phyloP scores from a whole-genome alignment of 2,797 vertebrate genomes.

The Xyrichtys novacula region DNA sequence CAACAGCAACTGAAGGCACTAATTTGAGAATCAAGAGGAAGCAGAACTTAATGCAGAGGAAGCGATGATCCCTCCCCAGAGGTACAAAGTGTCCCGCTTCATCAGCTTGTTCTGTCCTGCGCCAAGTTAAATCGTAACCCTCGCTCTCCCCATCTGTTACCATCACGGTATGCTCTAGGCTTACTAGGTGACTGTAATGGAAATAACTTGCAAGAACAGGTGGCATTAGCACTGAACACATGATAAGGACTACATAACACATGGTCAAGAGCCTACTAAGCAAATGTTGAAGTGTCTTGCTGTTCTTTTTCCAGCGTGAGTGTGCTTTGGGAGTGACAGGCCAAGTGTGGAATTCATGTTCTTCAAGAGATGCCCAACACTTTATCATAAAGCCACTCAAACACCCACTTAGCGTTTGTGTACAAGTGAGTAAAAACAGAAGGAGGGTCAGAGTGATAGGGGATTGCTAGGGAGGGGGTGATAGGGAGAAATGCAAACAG shows the following conservation, averaged over 20 bases:
- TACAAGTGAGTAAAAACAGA: slow-evolving; percentile 38
- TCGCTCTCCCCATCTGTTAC: slow-evolving; percentile 46
- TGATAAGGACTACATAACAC: slow-evolving; percentile 27
- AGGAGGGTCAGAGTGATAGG: slow-evolving; percentile 10
- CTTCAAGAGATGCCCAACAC: slow-evolving; percentile 48
- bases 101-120: slow-evolving; percentile 51
- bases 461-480: slow-evolving; percentile 5
- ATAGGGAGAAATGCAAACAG: slow-evolving; percentile 52
- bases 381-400: slow-evolving; percentile 52
- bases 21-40: slow-evolving; percentile 72
- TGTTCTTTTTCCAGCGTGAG: slow-evolving; percentile 16
- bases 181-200: slow-evolving; percentile 48
- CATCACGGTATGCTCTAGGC: slow-evolving; percentile 41
- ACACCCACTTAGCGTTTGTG: slow-evolving; percentile 72
- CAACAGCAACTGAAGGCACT: slow-evolving; percentile 59
- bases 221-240: slow-evolving; percentile 39
- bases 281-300: slow-evolving; percentile 45
- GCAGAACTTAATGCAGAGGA: slow-evolving; percentile 56
- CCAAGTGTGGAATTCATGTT: slow-evolving; percentile 8
- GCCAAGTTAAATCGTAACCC: slow-evolving; percentile 57
- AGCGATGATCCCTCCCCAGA: slow-evolving; percentile 46
- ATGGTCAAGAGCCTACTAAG: slow-evolving; percentile 41
- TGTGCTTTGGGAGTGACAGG: slow-evolving; percentile 11
- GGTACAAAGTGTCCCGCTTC: slow-evolving; percentile 51
- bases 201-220: slow-evolving; percentile 61